A percentile compares a stretch with the other conserved stretches of the same genome.
Evolutionary conservation across 2,113 vertebrate genomes (phyloP).

Genomic region (Pelmatolapia mariae): DNA sequence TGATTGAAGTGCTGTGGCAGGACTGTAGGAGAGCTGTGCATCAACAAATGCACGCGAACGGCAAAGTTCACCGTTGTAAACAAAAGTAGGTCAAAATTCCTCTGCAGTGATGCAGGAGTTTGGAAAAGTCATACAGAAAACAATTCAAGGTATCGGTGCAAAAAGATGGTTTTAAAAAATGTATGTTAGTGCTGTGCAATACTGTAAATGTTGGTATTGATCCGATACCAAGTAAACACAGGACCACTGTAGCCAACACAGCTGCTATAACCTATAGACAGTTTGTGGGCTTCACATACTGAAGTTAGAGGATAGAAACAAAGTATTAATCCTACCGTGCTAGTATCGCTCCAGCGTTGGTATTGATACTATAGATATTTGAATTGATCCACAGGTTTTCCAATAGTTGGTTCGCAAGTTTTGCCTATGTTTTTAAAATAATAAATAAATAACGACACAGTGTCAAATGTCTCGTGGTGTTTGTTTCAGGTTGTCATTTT

Average conservation of each 20-base stretch:
- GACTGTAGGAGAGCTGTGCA: not conserved
- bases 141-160: not conserved
- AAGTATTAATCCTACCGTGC: not conserved
- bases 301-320: not conserved
- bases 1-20: not conserved
- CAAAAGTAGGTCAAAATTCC: not conserved
- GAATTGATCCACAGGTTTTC: not conserved
- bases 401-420: not conserved
- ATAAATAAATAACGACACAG: not conserved
- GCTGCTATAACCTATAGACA: not conserved
- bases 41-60: not conserved
- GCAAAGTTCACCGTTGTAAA: not conserved
- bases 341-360: accelerated
- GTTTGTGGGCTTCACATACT: not conserved
- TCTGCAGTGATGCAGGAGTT: not conserved
- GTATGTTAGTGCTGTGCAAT: not conserved
- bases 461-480: not conserved
- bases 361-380: not conserved
- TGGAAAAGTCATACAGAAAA: not conserved
- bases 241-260: not conserved
- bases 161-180: not conserved
- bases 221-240: not conserved
- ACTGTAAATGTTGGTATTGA: not conserved
- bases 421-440: not conserved
- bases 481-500: not conserved